Evolutionary conservation across 1,140 invertebrate genomes (phyloP), one percentile per base, ranked within the genome.

Genomic region (Venturia canescens): DNA sequence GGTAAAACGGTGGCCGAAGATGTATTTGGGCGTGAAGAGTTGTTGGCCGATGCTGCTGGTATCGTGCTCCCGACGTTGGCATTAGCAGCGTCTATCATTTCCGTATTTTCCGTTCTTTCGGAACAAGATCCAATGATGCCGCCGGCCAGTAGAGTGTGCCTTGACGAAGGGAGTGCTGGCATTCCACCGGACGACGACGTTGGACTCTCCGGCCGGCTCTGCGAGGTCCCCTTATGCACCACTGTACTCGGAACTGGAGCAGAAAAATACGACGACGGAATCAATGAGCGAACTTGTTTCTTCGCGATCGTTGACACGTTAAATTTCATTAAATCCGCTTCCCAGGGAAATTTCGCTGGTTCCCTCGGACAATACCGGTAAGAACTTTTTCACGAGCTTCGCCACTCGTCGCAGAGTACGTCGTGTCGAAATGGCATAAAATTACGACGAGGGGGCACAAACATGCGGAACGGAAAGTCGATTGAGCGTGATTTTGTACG

Each of bases 221-320:
- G 84, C 81, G 89, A 89, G 85, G 89, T 89, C 84, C 87, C 87
- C 84, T 90, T 91, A 88, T 90, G 89, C 82, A 92, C 91, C 84
- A 92, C 90, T 90, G 92, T 91, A 83, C 88, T 92, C 79, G 90
- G 89, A 88, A 91, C 91, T 92, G 85, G 5, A 91, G 89, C 82
- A 89, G 79, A 48, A 66, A 21, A 34, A 18, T 67, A 78, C 18
- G 66, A 78, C 57, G 26, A 15, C 23, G 76, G 67, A 53, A 57
- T 71, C n/a, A 11, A n/a, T n/a, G n/a, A 21, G 18, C 31, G 50
- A 60, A 67, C 71, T 77, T 72, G 34, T 69, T 63, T 66, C 63
- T 31, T 18, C n/a, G n/a, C 6, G 16, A 53, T 53, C n/a, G 7
- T 44, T 44, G 38, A 13, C 1, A 44, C 38, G 13, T 21, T 0